Evolutionary conservation across 2,888 invertebrate species (phyloP), one percentile per base, ranked within the genome.

Genomic region (Erebia palarica): DNA sequence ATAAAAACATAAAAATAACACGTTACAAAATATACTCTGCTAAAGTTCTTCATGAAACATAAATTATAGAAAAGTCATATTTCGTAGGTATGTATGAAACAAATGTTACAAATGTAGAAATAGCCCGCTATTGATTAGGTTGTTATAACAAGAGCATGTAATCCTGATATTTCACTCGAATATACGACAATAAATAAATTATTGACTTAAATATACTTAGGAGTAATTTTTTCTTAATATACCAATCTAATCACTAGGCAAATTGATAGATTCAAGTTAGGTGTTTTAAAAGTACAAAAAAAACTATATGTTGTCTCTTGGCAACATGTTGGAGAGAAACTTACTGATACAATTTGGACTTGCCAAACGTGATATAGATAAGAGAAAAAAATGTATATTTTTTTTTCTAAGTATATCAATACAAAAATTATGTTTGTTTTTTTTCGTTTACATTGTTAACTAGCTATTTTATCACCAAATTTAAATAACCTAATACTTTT

Each of bases 161-260:
- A 60, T 68, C 49, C 47, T 14, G 59, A 68, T 61, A 68, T 53
- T n/a, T n/a, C 36, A 67, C 44, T 61, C 16, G 18, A 53, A 61
- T 18, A 68, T 47, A 18, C 51, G 51, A 53, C 68, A 61, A 61
- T 68, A 68, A 68, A 61, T 68, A 68, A 27, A 60, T 60, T 60
- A 60, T 27, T 59, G 47, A 67, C 58, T 49, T 66, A 66, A 13
- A 21, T n/a, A 49, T 18, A 53, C n/a, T 27, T 47, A 68, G 60
- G 51, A 21, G 21, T 51, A 1, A 51, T 67, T 16, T 74, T 78
- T 75, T 78, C 78, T 80, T 78, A 78, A 72, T 80, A 82, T 81
- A 83, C 42, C 82, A 83, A 85, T 80, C 79, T 80, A 83, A 84
- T 81, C 81, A 80, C 75, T 79, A 76, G 80, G 55, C 55, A 55